Conservation (phyloP, 2,113 vertebrate genomes). For the Zeus faber region DNA sequence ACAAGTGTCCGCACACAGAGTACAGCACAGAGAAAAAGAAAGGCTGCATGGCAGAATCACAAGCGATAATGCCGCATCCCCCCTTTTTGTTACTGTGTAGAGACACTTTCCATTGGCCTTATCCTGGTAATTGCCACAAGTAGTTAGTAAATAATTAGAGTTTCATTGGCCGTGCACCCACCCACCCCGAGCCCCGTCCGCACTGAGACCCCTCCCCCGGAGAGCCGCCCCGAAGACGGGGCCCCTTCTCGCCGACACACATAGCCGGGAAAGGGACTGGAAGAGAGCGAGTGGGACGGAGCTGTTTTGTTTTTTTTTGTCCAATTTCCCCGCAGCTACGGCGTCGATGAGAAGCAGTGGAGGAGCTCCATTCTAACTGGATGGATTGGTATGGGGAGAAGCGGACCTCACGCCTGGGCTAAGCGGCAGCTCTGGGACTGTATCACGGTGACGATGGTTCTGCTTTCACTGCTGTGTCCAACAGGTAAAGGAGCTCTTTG, state of each 20-base stretch:
- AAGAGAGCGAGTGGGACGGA: too few relatives aligned
- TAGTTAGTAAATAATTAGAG: slow-evolving; percentile 54
- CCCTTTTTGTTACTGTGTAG: too few relatives aligned
- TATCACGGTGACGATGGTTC: slow-evolving; percentile 71
- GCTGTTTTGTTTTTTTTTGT: too few relatives aligned
- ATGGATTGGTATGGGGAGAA: slow-evolving; percentile 86
- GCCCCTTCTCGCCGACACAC: slow-evolving; percentile 76
- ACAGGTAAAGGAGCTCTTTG: too few relatives aligned
- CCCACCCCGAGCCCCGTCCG: slow-evolving; percentile 41
- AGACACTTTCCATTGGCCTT: slow-evolving; percentile 35
- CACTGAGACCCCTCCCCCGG: slow-evolving; percentile 63
- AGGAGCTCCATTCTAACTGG: slow-evolving; percentile 77
- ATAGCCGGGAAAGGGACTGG: slow-evolving; percentile 65
- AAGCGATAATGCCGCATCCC: too few relatives aligned
- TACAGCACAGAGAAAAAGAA: too few relatives aligned
- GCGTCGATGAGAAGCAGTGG: slow-evolving; percentile 72
- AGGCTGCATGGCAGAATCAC: too few relatives aligned
- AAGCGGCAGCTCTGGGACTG: slow-evolving; percentile 79
- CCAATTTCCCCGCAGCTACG: slow-evolving; percentile 73
- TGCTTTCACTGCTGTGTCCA: slow-evolving; percentile 73
- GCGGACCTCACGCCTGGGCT: slow-evolving; percentile 78
- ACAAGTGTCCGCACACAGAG: too few relatives aligned
- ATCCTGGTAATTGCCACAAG: slow-evolving; percentile 47
- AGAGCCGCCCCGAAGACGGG: slow-evolving; percentile 62
- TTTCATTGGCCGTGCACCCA: slow-evolving; percentile 62